phyloP scores from a whole-genome alignment of 2,888 invertebrate species.

The Dolichopus griseipennis region DNA sequence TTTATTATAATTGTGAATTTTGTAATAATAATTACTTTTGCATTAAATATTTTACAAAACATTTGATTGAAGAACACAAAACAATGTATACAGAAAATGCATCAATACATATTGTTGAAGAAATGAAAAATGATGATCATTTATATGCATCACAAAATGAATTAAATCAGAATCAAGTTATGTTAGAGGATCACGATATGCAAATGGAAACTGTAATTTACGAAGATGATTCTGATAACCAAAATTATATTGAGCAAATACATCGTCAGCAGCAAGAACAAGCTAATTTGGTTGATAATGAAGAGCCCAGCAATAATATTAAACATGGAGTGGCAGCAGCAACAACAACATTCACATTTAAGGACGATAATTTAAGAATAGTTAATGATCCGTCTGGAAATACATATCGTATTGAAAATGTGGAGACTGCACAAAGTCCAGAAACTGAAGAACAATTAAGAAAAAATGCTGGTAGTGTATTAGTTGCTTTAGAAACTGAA shows the following conservation, averaged over 20 bases:
- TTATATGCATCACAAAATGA: neutral
- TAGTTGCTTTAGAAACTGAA: neutral
- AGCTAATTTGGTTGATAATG: neutral
- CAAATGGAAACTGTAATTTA: neutral
- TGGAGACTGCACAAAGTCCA: neutral
- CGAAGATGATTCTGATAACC: neutral
- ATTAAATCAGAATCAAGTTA: neutral
- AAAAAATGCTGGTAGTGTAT: constrained; percentile 3
- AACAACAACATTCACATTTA: neutral
- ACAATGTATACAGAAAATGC: neutral
- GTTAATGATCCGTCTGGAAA: neutral
- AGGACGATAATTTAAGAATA: neutral
- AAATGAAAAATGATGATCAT: neutral
- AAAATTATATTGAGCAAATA: neutral
- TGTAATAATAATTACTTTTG: neutral
- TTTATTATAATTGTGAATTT: constrained; percentile 6
- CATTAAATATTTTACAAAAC: neutral
- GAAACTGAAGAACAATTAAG: constrained; percentile 2
- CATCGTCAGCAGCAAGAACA: neutral
- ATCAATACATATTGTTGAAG: neutral
- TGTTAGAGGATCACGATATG: neutral
- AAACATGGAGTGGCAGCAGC: neutral
- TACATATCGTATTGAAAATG: neutral
- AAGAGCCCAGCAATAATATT: neutral
- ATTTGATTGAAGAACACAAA: neutral